Conservation (phyloP, 2,113 vertebrate genomes). For the Macroglossus sobrinus region DNA sequence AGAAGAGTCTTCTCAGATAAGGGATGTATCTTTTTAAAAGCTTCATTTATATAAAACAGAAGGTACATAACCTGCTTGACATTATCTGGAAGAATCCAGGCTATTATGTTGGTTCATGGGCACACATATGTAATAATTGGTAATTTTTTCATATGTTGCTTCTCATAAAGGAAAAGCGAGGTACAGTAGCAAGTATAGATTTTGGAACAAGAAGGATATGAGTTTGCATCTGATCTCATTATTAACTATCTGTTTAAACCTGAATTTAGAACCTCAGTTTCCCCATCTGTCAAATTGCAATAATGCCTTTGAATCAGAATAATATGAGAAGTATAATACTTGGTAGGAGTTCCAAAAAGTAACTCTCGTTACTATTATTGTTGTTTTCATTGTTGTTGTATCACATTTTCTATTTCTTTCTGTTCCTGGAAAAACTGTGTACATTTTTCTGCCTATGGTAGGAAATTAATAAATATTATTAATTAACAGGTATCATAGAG, state of each 20-base stretch:
- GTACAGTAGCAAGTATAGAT: not conserved
- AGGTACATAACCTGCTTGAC: not conserved
- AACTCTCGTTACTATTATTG: not conserved
- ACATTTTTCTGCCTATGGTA: not conserved
- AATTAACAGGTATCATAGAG: not conserved
- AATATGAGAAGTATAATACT: not conserved
- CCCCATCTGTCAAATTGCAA: not conserved
- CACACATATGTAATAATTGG: not conserved
- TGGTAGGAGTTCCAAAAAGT: not conserved
- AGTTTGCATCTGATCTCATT: not conserved
- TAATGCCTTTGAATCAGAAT: not conserved
- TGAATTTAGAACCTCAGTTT: not conserved
- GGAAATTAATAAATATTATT: not conserved
- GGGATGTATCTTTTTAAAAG: not conserved
- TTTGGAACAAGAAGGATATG: not conserved
- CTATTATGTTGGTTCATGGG: not conserved
- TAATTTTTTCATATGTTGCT: not conserved
- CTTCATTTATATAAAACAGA: not conserved
- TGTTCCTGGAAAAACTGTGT: not conserved
- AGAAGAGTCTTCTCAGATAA: not conserved
- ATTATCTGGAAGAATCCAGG: not conserved
- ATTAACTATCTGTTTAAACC: not conserved
- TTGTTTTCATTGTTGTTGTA: not conserved
- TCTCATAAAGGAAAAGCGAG: not conserved
- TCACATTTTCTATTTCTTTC: constrained; percentile 17